phyloP scores from a whole-genome alignment of 2,888 invertebrate genomes.

The Drosophila paranaensis region DNA sequence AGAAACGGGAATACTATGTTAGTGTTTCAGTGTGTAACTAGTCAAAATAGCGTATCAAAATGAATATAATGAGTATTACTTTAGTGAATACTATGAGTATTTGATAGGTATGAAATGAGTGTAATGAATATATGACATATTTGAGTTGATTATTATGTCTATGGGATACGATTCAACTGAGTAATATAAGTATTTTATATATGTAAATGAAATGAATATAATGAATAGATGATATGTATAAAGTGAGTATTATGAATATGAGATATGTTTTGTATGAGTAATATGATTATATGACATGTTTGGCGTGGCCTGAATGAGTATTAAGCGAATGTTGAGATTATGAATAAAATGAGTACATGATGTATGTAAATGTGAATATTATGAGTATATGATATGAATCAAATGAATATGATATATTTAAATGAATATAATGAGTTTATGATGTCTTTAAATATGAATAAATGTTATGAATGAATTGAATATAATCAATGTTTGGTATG shows the following conservation, averaged over 20 bases:
- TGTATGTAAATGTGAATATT: too few species aligned
- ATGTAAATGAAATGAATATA: neutral
- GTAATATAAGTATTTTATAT: neutral
- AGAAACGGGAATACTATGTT: conserved; percentile 59
- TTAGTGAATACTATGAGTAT: conserved; percentile 3
- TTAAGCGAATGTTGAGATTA: too few species aligned
- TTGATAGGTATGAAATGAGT: neutral
- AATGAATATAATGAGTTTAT: too few species aligned
- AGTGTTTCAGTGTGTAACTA: conserved; percentile 62
- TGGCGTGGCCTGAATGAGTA: too few species aligned
- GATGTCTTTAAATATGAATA: too few species aligned
- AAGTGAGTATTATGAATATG: neutral
- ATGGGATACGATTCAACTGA: neutral
- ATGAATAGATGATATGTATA: neutral
- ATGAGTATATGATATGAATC: too few species aligned
- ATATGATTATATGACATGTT: too few species aligned
- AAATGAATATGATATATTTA: too few species aligned
- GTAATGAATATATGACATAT: neutral
- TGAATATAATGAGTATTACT: conserved; percentile 17
- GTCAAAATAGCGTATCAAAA: conserved; percentile 30
- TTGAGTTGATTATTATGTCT: neutral
- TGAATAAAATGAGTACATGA: neutral
- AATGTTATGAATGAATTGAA: too few species aligned
- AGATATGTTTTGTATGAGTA: too few species aligned
- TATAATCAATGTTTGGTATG: too few species aligned